Percentiles rank a stretch among this genome's conserved stretches.
These are phyloP conservation scores for Cassiopea xamachana DNA, from an alignment of 30 jellyfish, hydroid and myxozoan genomes.

Conservation along the genomic window DNA sequence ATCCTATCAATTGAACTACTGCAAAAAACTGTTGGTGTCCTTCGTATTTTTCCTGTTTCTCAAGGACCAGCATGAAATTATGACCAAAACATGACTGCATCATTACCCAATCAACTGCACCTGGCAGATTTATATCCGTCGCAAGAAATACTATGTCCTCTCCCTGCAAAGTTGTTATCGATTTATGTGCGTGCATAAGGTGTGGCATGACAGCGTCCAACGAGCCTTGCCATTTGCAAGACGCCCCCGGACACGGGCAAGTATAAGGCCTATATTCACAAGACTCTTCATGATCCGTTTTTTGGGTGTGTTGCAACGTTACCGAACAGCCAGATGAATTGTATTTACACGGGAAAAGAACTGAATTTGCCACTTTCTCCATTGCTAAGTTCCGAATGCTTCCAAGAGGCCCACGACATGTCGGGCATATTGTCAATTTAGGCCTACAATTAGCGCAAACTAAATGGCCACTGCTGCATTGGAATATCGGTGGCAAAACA, in stretches of 20 bases:
- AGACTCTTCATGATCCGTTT: conserved; percentile 93
- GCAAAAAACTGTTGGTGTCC: conserved; percentile 99
- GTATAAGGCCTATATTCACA: conserved; percentile 98
- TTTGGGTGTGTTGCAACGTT: conserved; percentile 88
- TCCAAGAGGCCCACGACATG: conserved; percentile 99
- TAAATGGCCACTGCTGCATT: conserved; percentile 99
- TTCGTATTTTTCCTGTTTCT: conserved; percentile 94
- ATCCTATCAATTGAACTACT: conserved; percentile 95
- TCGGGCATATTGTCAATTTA: conserved; percentile 94
- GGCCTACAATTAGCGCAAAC: conserved; percentile 99
- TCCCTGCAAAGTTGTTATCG: conserved; percentile 97
- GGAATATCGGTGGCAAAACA: conserved; percentile 98
- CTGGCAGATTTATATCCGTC: conserved; percentile 96
- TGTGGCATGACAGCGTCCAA: conserved; percentile 98
- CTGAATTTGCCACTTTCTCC: conserved; percentile 98
- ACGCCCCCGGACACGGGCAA: conserved; percentile 99
- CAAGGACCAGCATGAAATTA: conserved; percentile 95
- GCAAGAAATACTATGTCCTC: conserved; percentile 98
- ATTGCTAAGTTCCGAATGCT: conserved; percentile 97
- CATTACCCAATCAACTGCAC: conserved; percentile 99
- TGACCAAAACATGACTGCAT: conserved; percentile 99
- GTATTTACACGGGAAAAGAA: conserved; percentile 94
- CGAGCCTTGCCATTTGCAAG: conserved; percentile 99
- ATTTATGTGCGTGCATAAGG: conserved; percentile 94
- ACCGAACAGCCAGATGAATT: conserved; percentile 90